Evolutionary conservation across 2,113 vertebrate genomes (phyloP).

Genomic region (Nannospalax galili): DNA sequence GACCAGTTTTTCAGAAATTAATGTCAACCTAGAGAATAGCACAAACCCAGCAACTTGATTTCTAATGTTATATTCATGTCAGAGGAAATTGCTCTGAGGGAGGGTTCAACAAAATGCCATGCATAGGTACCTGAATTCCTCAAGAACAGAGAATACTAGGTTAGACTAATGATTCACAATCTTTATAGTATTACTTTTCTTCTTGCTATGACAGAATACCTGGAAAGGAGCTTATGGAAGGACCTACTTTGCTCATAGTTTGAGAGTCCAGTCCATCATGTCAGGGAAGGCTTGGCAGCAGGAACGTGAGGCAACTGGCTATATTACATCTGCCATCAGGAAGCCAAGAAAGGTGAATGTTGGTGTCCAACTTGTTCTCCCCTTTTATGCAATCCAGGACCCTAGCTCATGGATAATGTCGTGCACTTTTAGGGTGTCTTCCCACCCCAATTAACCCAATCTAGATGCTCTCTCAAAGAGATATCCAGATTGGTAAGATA

Average conservation of each 20-base stretch:
- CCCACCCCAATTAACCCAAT: background rate
- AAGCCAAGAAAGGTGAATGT: background rate
- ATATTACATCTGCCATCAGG: background rate
- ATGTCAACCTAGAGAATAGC: background rate
- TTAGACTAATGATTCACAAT: background rate
- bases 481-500: background rate
- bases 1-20: slow-evolving; percentile 29
- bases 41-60: background rate
- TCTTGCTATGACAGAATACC: background rate
- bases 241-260: background rate
- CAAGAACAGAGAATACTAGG: slow-evolving; percentile 22
- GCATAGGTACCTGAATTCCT: background rate
- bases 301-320: background rate
- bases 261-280: background rate
- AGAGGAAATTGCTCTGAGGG: background rate
- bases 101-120: background rate
- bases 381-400: background rate
- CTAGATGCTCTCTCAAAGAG: background rate
- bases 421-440: background rate
- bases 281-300: background rate
- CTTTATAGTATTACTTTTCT: background rate
- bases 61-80: background rate
- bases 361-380: background rate
- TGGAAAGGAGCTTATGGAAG: background rate
- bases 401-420: background rate